These are phyloP conservation scores for Drosophila neocordata DNA, from an alignment of 1,140 invertebrate genomes.

Conservation along the genomic window DNA sequence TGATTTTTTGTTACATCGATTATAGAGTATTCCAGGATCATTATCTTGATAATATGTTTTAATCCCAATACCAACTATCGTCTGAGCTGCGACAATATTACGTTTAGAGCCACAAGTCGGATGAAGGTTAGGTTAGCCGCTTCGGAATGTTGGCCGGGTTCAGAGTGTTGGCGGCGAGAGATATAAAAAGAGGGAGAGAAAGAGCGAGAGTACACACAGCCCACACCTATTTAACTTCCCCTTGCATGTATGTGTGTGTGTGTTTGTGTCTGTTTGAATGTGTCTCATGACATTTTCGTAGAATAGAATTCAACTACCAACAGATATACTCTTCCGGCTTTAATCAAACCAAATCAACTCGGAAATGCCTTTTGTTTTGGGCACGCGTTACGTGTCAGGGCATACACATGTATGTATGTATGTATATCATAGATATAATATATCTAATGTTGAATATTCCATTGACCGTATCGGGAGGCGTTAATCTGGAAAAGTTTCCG, in stretches of 20 bases:
- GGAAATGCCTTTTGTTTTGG: constrained; percentile 47
- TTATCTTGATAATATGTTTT: neutral
- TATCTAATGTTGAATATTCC: neutral
- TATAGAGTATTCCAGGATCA: constrained; percentile 16
- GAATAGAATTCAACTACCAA: constrained; percentile 39
- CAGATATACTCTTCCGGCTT: constrained; percentile 38
- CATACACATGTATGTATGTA: neutral
- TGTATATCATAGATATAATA: neutral
- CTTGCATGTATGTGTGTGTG: constrained; percentile 6
- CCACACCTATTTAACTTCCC: constrained; percentile 38
- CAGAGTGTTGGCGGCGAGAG: constrained; percentile 40
- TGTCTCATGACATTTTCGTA: constrained; percentile 52
- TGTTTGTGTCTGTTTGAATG: constrained; percentile 24
- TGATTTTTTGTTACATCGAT: neutral
- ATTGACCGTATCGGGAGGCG: neutral
- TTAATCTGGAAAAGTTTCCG: neutral
- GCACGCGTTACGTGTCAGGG: constrained; percentile 41
- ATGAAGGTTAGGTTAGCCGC: constrained; percentile 51
- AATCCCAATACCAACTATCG: neutral
- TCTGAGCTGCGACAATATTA: constrained; percentile 43
- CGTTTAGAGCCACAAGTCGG: constrained; percentile 45
- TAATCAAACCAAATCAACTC: constrained; percentile 21
- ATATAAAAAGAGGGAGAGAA: constrained; percentile 6
- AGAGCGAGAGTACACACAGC: neutral
- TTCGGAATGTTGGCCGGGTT: constrained; percentile 47